Conservation (phyloP, 2,888 invertebrate genomes). For the Ommatoiulus sabulosus region DNA sequence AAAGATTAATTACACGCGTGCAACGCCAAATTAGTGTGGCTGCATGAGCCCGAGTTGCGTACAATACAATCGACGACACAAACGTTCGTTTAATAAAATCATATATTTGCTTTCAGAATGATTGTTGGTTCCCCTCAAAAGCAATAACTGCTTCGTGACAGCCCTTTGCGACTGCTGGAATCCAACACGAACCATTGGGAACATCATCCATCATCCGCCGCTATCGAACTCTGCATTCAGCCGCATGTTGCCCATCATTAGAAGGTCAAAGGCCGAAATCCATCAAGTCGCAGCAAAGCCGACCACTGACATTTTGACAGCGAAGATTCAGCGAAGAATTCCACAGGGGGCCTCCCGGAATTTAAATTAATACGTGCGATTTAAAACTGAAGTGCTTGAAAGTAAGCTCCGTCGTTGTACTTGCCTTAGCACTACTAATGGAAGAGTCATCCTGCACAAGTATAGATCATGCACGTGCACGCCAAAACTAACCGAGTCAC, state of each 20-base stretch:
- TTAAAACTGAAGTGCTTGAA: background rate
- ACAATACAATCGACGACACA: background rate
- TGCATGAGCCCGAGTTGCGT: background rate
- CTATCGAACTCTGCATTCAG: background rate
- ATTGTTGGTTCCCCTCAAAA: background rate
- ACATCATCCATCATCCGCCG: background rate
- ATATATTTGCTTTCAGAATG: constrained; percentile 38
- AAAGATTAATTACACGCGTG: constrained; percentile 11
- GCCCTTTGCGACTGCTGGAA: background rate
- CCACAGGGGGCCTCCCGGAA: background rate
- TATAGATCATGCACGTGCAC: background rate
- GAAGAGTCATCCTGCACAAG: background rate
- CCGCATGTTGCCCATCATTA: background rate
- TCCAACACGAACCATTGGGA: constrained; percentile 26
- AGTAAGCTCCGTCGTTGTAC: constrained; percentile 16
- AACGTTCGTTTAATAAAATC: background rate
- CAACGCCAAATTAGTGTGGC: background rate
- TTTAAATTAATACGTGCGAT: constrained; percentile 1
- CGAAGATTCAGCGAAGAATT: background rate
- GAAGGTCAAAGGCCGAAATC: background rate
- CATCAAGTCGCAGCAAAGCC: background rate
- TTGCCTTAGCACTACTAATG: constrained; percentile 9
- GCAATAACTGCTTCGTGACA: constrained; percentile 27
- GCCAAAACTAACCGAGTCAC: background rate
- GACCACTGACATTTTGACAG: background rate